Base-by-base conservation (phyloP, 2,113 vertebrate genomes). In the Pristiophorus japonicus region DNA sequence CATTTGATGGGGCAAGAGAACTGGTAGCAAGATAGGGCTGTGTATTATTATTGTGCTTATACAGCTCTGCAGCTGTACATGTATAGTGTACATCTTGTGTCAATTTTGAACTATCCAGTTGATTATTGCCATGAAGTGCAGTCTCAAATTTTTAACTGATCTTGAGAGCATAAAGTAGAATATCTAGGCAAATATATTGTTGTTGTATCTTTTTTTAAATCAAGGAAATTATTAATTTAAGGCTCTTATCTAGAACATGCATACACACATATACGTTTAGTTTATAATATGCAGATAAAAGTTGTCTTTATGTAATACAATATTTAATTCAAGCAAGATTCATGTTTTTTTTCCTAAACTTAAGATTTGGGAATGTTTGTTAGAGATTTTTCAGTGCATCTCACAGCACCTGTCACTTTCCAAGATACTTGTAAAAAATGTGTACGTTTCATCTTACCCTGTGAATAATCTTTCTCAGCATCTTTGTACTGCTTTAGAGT, bases 381-480 rank as follows among this genome's bases (percentile, higher is more conserved):
- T 63, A 63, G 88, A n/a, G 14, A 22, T 63, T 38, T 51, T 92
- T 92, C 88, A 65, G 6, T 63, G 51, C 27, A 62, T n/a, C 59
- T 92, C 18, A n/a, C 59, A 63, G 59, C 34, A 92, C n/a, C 16
- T 62, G 27, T 92, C n/a, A 38, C 34, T 38, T 14, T 38, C 38
- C 34, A 92, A 91, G 59, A 92, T 22, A 22, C 5, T 38, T n/a
- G 34, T 20, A 22, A 63, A 20, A 12, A 92, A 92, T 38, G 30
- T 22, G 30, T 59, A 92, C 59, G 14, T n/a, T 92, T 63, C 3
- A 73, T 34, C 85, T 66, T 96, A 98, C 97, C 98, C 97, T 96
- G 97, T 92, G 95, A 97, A 96, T 97, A 96, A 95, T 97, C 97
- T 96, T 96, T 96, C 75, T 98, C 97, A 45, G 98, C 97, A 88